Evolutionary conservation across 1,140 invertebrate genomes (phyloP).

Genomic region (Zophobas morio): DNA sequence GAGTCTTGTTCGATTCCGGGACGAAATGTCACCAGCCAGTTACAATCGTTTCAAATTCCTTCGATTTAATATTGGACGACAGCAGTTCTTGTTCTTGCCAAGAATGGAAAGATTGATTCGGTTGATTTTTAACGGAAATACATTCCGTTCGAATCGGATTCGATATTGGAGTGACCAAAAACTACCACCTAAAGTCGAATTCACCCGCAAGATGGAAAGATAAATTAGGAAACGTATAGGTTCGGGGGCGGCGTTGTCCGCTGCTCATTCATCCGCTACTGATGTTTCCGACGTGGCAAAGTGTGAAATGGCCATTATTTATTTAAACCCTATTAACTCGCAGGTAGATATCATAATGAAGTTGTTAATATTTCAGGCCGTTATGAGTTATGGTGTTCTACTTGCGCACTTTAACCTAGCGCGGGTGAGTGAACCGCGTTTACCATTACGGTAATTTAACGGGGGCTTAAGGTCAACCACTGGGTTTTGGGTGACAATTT

Average conservation of each 20-base stretch:
- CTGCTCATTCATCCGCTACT: not conserved
- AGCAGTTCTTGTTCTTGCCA: slow-evolving; percentile 41
- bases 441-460: not conserved
- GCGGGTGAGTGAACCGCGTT: slow-evolving; percentile 12
- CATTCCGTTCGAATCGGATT: slow-evolving; percentile 10
- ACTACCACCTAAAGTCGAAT: not conserved
- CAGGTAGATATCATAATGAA: slow-evolving; percentile 55
- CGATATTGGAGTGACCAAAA: slow-evolving; percentile 28
- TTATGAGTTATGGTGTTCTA: slow-evolving; percentile 48
- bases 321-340: slow-evolving; percentile 58
- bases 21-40: slow-evolving; percentile 40
- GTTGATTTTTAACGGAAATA: slow-evolving; percentile 35
- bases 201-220: not conserved
- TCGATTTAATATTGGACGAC: slow-evolving; percentile 39
- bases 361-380: slow-evolving; percentile 55
- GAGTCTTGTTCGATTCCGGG: slow-evolving; percentile 27
- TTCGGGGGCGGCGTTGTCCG: slow-evolving; percentile 19
- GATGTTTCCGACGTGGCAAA: slow-evolving; percentile 31
- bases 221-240: slow-evolving; percentile 24
- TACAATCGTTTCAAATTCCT: slow-evolving; percentile 43
- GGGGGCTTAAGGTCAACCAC: too few species aligned
- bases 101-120: slow-evolving; percentile 40
- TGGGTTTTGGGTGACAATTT: too few species aligned
- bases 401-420: slow-evolving; percentile 52
- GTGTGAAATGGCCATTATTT: slow-evolving; percentile 55